Conservation (phyloP, 2,113 vertebrate species). For the Archilochus colubris region DNA sequence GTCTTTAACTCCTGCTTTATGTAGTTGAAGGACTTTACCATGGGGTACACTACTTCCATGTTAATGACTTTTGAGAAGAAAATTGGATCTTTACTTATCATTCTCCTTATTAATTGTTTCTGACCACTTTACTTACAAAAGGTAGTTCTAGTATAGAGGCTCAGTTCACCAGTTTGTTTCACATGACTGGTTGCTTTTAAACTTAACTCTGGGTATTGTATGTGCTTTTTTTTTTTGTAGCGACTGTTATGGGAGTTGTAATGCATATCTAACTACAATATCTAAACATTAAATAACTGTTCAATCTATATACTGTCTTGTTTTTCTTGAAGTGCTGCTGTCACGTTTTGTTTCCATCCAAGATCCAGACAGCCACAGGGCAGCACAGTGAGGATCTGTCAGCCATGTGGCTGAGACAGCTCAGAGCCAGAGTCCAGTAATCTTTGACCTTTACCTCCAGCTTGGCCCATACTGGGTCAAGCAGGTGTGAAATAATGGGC, state of each 20-base stretch:
- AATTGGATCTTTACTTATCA: neutral
- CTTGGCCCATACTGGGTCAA: fast-evolving
- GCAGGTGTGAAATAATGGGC: neutral
- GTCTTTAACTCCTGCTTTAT: neutral
- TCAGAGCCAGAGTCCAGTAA: fast-evolving
- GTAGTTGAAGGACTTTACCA: neutral
- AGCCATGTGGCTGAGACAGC: fast-evolving
- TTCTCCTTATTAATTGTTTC: neutral
- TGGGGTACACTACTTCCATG: neutral
- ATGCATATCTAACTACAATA: slow-evolving; percentile 47
- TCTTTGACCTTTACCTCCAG: neutral
- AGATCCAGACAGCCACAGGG: fast-evolving
- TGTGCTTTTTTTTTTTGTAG: slow-evolving; percentile 71
- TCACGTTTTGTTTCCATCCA: neutral
- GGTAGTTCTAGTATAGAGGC: slow-evolving; percentile 30
- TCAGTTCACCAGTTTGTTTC: slow-evolving; percentile 34
- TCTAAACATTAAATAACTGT: slow-evolving; percentile 43
- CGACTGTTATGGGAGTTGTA: slow-evolving; percentile 57
- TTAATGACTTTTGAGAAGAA: slow-evolving; percentile 5
- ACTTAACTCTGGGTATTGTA: slow-evolving; percentile 45
- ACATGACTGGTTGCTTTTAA: slow-evolving; percentile 58
- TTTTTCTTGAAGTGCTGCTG: neutral
- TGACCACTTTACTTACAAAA: slow-evolving; percentile 34
- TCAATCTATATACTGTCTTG: neutral
- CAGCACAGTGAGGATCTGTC: fast-evolving